Conservation (phyloP, 1,140 invertebrate species). For the Drosophila obscura region DNA sequence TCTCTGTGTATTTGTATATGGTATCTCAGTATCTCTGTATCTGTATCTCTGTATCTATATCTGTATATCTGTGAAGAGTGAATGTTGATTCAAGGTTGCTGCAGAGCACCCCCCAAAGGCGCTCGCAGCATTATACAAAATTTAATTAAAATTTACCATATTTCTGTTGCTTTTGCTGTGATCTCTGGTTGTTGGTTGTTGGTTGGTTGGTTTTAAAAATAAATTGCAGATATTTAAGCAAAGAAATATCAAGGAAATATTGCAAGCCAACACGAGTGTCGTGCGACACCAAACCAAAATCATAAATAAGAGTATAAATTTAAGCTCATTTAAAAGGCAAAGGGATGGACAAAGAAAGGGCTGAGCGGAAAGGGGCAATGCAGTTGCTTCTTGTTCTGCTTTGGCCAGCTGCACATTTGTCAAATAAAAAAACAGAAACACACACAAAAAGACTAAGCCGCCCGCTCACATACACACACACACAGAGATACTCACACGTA, state of each 20-base stretch:
- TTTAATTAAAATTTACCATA: constrained; percentile 79
- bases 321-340: constrained; percentile 61
- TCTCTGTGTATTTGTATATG: constrained; percentile 7
- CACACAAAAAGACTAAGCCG: constrained; percentile 48
- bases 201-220: constrained; percentile 57
- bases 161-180: constrained; percentile 51
- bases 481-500: constrained; percentile 23
- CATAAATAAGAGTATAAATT: constrained; percentile 63
- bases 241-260: constrained; percentile 49
- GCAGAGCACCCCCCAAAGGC: constrained; percentile 48
- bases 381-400: constrained; percentile 23
- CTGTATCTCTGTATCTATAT: too few species aligned
- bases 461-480: constrained; percentile 6
- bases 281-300: constrained; percentile 19
- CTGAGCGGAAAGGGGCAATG: constrained; percentile 24
- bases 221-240: constrained; percentile 65
- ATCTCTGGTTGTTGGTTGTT: constrained; percentile 1
- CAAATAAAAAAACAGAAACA: constrained; percentile 52
- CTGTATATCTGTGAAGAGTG: constrained; percentile 52
- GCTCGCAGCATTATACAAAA: constrained; percentile 60
- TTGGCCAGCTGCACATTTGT: constrained; percentile 54
- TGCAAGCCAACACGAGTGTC: constrained; percentile 36
- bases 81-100: constrained; percentile 74
- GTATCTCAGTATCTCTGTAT: constrained; percentile 11
- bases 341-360: neutral